Conservation (phyloP, 2,888 invertebrate genomes). For the Melipona bicolor region DNA sequence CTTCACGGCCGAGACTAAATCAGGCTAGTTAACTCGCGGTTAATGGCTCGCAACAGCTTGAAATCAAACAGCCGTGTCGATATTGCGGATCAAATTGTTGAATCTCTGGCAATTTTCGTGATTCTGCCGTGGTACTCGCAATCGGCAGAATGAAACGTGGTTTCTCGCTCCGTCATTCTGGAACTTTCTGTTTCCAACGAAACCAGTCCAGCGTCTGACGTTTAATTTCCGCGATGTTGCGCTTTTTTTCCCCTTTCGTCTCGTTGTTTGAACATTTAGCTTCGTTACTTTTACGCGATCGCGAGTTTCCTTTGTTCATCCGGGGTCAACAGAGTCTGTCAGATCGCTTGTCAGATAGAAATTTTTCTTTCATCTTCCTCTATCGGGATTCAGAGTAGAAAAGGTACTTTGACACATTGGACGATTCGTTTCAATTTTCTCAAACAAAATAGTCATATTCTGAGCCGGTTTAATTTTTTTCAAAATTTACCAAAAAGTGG, state of each 20-base stretch:
- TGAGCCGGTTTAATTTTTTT: too few species aligned
- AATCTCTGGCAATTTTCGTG: constrained; percentile 1
- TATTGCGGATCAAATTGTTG: constrained; percentile 22
- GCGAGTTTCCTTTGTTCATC: not conserved
- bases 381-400: too few species aligned
- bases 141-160: not conserved
- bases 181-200: not conserved
- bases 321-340: too few species aligned
- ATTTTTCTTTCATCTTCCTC: too few species aligned
- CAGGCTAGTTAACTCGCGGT: constrained; percentile 43
- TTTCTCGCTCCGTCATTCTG: constrained; percentile 4
- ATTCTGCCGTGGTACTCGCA: not conserved
- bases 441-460: too few species aligned
- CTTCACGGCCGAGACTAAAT: constrained; percentile 40
- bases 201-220: not conserved
- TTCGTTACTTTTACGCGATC: not conserved
- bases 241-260: not conserved
- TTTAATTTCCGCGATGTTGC: constrained; percentile 17
- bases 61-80: constrained; percentile 28
- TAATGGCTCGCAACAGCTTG: constrained; percentile 40
- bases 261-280: not conserved
- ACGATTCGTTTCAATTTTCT: too few species aligned
- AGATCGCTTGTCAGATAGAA: too few species aligned
- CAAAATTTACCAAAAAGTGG: too few species aligned
- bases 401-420: too few species aligned